Percentiles rank a stretch among this genome's conserved stretches.
Conservation (phyloP, 2,113 vertebrate genomes). For the Neopipo cinnamomea region DNA sequence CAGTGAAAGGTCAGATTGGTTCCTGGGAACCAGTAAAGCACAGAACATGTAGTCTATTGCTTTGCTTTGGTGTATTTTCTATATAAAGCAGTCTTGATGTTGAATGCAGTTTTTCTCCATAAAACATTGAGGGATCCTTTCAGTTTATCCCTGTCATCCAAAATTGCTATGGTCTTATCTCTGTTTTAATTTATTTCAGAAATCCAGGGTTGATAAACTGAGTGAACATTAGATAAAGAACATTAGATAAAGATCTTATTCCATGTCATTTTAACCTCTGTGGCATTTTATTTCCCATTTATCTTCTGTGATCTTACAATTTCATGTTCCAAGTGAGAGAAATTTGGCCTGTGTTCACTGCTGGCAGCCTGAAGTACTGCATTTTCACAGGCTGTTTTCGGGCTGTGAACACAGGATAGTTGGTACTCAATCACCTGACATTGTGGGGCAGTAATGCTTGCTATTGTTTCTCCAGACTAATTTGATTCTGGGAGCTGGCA, state of each 20-base stretch:
- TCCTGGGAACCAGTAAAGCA: constrained; percentile 46
- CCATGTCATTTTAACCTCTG: background rate
- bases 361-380: background rate
- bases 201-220: background rate
- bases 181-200: constrained; percentile 23
- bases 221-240: constrained; percentile 25
- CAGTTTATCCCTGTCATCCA: background rate
- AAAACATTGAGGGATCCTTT: background rate
- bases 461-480: background rate
- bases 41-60: background rate
- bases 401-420: background rate
- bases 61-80: background rate
- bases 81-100: background rate
- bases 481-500: background rate
- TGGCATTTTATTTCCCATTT: constrained; percentile 36
- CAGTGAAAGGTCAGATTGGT: constrained; percentile 3
- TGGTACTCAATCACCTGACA: background rate
- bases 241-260: constrained; percentile 43
- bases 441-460: background rate
- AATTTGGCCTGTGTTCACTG: background rate
- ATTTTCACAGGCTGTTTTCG: background rate
- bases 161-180: constrained; percentile 31
- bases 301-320: background rate
- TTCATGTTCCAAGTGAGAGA: constrained; percentile 10
- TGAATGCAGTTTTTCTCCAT: background rate